A percentile compares a stretch with the other conserved stretches of the same genome.
Evolutionary conservation across 2,797 vertebrate species (phyloP).

Genomic region (Pitangus sulphuratus): DNA sequence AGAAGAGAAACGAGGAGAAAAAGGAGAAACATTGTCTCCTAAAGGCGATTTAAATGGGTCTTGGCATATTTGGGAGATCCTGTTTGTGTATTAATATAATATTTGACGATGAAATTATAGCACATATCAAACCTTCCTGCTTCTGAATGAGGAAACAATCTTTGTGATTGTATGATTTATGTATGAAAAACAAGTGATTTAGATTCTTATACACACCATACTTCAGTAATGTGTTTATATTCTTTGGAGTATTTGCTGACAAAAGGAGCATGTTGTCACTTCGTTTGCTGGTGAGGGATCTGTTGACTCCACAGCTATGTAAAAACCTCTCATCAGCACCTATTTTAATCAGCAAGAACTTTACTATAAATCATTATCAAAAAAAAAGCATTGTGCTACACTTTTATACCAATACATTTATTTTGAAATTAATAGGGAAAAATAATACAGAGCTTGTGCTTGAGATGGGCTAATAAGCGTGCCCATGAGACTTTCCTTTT

Average conservation of each 20-base stretch:
- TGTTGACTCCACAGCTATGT: slow-evolving; percentile 51
- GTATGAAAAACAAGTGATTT: slow-evolving; percentile 46
- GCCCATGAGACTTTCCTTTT: slow-evolving; percentile 71
- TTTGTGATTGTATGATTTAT: slow-evolving; percentile 41
- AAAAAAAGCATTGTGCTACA: neutral
- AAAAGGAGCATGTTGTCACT: slow-evolving; percentile 70
- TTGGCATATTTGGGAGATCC: slow-evolving; percentile 12
- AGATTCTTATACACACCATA: slow-evolving; percentile 44
- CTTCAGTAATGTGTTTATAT: slow-evolving; percentile 60
- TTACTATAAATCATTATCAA: slow-evolving; percentile 65
- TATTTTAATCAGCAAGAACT: slow-evolving; percentile 61
- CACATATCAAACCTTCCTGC: neutral
- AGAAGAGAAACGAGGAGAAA: neutral
- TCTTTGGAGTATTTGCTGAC: slow-evolving; percentile 75
- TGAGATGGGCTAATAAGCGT: slow-evolving; percentile 69
- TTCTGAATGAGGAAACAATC: slow-evolving; percentile 4
- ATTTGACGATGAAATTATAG: neutral
- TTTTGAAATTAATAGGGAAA: slow-evolving; percentile 68
- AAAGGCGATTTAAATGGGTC: neutral
- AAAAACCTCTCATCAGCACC: slow-evolving; percentile 60
- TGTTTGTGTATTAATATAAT: slow-evolving; percentile 27
- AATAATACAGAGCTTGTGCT: slow-evolving; percentile 55
- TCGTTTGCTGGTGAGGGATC: slow-evolving; percentile 15
- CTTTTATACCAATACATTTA: slow-evolving; percentile 44
- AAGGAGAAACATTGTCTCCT: neutral